A percentile compares a stretch with the other conserved stretches of the same genome.
These are phyloP conservation scores for Myiotriccus ornatus DNA, from an alignment of 2,797 vertebrate genomes.

Conservation along the genomic window DNA sequence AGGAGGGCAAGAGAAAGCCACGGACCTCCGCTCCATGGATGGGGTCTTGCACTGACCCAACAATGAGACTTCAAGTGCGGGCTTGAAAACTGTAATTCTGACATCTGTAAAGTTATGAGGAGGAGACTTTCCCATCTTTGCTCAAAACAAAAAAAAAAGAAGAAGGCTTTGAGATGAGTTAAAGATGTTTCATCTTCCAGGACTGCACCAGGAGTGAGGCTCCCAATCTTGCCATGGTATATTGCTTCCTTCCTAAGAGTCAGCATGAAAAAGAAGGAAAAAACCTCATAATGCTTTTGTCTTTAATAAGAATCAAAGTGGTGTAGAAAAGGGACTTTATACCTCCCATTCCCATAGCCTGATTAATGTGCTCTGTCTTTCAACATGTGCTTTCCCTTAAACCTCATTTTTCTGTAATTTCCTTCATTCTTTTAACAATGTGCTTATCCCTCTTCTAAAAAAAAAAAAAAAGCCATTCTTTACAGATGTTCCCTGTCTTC, in stretches of 20 bases:
- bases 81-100: neutral
- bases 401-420: conserved; percentile 64
- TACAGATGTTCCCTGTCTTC: conserved; percentile 55
- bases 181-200: conserved; percentile 17
- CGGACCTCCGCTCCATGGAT: neutral
- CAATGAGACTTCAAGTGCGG: neutral
- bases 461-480: conserved; percentile 16
- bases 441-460: conserved; percentile 38
- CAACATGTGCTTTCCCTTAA: conserved; percentile 67
- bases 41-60: neutral
- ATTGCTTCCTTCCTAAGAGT: conserved; percentile 50
- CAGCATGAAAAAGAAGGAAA: neutral
- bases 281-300: conserved; percentile 1
- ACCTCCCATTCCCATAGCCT: conserved; percentile 28
- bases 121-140: neutral
- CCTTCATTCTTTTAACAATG: conserved; percentile 62
- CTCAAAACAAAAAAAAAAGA: neutral
- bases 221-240: neutral
- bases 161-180: neutral
- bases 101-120: neutral
- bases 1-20: neutral
- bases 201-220: neutral
- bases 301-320: conserved; percentile 55
- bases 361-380: conserved; percentile 61
- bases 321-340: conserved; percentile 49